Evolutionary conservation across 2,113 vertebrate species (phyloP), one percentile per base, ranked within the genome.

Genomic region (Myanophis thanlyinensis): DNA sequence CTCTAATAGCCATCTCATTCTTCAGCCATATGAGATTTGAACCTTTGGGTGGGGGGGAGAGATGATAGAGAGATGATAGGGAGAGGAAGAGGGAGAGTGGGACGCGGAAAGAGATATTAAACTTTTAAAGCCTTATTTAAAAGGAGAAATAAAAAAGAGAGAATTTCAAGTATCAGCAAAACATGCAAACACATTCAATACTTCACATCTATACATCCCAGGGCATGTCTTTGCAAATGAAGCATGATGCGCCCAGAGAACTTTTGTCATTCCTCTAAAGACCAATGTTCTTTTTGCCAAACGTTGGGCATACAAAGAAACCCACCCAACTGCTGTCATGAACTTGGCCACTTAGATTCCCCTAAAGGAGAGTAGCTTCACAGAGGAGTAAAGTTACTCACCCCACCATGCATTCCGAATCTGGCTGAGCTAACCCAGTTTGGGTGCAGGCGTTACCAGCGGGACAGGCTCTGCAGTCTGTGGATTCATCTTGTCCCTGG

Each of bases 391-490:
- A 1, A 85, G 91, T 35, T 35, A 89, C 97, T 96, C 94, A 99
- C 99, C 98, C 98, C 9, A 97, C 95, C 80, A 98, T 97, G 94
- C 98, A 98, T 12, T 98, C 96, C 0, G 98, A 84, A 2, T 99
- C 98, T 0, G 98, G 98, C 46, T 96, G 95, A 67, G 93, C 97
- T 92, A 99, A 96, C 47, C 98, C 98, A 23, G 97, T 91, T 95
- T 97, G 98, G 23, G 98, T 98, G 91, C 98, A 98, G 91, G 98
- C 98, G 87, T 97, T 98, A 3, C 98, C 98, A 8, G 98, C 98
- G 0, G 98, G 97, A 92, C 98, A 98, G 8, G 94, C 92, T 90
- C 97, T 97, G 95, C 98, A 99, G 90, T 98, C 98, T 4, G 95
- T 7, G 18, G 95, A 88, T 93, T 98, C 96, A 0, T 98, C 98